Conservation (phyloP, 2,113 vertebrate species). For the Himantopus leucocephalus region DNA sequence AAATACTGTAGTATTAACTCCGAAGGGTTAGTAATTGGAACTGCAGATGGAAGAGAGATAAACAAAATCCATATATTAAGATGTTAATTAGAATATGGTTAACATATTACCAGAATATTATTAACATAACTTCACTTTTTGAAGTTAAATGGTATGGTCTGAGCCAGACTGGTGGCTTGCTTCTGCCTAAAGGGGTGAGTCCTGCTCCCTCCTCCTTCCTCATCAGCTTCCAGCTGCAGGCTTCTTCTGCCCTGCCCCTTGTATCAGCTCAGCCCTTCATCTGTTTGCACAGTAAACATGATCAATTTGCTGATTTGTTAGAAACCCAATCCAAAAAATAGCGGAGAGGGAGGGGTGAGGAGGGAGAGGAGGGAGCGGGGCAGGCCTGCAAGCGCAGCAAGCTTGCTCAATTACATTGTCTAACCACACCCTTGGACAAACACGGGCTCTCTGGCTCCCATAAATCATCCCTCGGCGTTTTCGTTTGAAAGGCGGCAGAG, state of each 20-base stretch:
- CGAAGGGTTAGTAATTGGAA: not conserved
- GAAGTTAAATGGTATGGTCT: not conserved
- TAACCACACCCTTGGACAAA: not conserved
- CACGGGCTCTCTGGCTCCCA: fast-evolving
- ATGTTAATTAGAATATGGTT: not conserved
- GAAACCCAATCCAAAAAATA: not conserved
- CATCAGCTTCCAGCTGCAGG: not conserved
- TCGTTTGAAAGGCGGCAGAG: not conserved
- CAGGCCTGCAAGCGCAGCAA: fast-evolving
- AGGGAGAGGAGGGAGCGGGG: not conserved
- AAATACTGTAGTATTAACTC: not conserved
- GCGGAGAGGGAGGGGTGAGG: not conserved
- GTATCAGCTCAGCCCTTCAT: not conserved
- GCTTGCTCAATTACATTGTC: not conserved
- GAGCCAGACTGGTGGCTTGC: not conserved
- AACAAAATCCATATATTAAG: not conserved
- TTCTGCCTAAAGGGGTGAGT: not conserved
- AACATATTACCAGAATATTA: too few species aligned
- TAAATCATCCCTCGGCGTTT: not conserved
- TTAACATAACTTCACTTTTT: not conserved
- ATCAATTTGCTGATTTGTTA: not conserved
- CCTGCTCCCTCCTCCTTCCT: not conserved
- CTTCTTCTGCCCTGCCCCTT: not conserved
- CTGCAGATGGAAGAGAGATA: not conserved
- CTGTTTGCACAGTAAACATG: not conserved